Base-by-base conservation (phyloP, 2,113 vertebrate species). In the Paramormyrops kingsleyae region DNA sequence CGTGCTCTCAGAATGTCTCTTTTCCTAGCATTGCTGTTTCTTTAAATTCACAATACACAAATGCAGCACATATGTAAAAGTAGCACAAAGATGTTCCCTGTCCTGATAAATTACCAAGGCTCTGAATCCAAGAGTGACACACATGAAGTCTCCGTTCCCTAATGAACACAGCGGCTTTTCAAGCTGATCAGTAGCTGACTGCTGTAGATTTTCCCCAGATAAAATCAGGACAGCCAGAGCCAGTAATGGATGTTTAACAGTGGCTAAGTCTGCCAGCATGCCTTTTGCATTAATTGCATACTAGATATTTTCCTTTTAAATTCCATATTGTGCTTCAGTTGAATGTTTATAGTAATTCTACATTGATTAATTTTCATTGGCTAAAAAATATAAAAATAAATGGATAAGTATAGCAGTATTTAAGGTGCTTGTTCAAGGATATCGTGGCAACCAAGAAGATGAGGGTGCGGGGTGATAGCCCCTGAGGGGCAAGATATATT, bases 141-240 rank as follows among this genome's bases (percentile, higher is more conserved):
- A 80, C 74, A 80, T 47, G 9, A 39, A 53, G 35, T 46, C 31
- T n/a, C 6, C 7, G 0, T 24, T 44, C 87, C 52, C 87, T 96
- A 96, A 96, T 95, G 95, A 96, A 93, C 94, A 94, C 31, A 59
- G 89, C 13, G 42, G 93, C 95, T 95, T 95, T 95, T 96, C 94
- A 92, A 93, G 92, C 93, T 93, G 92, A 96, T 95, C 93, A 83
- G 90, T 92, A 95, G 94, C 94, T 95, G 93, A 94, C 92, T 91
- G 89, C 91, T 89, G 92, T 88, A 93, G 52, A 95, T 94, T 94
- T 94, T 95, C 94, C 56, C 92, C 92, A 92, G 94, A 95, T 95
- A 95, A 95, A 93, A 93, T 91, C 91, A 92, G 93, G 92, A 90
- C 90, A 62, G 91, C 89, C 59, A 5, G 86, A 87, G 92, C 31